A percentile compares a stretch with the other conserved stretches of the same genome.
Conservation (phyloP, 2,797 vertebrate genomes). For the Cirrhinus molitorella region DNA sequence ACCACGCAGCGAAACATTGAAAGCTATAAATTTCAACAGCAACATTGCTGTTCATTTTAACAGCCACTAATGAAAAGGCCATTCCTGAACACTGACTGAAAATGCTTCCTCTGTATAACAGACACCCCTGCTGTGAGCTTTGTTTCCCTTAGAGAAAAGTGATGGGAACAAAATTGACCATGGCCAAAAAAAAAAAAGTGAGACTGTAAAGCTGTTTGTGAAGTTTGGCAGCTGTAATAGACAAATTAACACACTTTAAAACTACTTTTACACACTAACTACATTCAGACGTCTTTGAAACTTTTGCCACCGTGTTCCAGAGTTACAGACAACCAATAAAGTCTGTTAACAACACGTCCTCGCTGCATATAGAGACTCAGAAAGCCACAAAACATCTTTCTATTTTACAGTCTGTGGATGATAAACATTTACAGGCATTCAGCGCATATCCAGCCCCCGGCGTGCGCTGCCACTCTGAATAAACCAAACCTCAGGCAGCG, state of each 20-base stretch:
- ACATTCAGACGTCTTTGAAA: slow-evolving; percentile 31
- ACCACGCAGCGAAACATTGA: neutral
- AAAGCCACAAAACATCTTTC: slow-evolving; percentile 22
- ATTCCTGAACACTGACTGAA: neutral
- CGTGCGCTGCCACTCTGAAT: neutral
- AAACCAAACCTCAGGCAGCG: slow-evolving; percentile 31
- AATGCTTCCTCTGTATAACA: neutral
- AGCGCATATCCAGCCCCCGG: neutral
- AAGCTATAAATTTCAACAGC: neutral
- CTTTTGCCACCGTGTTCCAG: neutral
- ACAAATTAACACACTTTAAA: slow-evolving; percentile 11
- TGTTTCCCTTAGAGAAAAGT: neutral
- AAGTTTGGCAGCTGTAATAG: neutral
- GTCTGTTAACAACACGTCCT: neutral
- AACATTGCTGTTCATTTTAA: slow-evolving; percentile 16
- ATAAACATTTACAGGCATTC: slow-evolving; percentile 39
- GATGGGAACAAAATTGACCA: neutral
- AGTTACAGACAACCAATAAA: slow-evolving; percentile 23
- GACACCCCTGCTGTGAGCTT: slow-evolving; percentile 1
- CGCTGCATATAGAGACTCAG: neutral
- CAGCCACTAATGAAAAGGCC: slow-evolving; percentile 20
- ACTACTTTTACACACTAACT: slow-evolving; percentile 23
- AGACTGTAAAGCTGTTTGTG: neutral
- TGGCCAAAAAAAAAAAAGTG: neutral
- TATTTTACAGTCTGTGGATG: slow-evolving; percentile 3